Evolutionary conservation across 2,113 vertebrate species (phyloP), one percentile per base, ranked within the genome.

Genomic region (Solea solea): DNA sequence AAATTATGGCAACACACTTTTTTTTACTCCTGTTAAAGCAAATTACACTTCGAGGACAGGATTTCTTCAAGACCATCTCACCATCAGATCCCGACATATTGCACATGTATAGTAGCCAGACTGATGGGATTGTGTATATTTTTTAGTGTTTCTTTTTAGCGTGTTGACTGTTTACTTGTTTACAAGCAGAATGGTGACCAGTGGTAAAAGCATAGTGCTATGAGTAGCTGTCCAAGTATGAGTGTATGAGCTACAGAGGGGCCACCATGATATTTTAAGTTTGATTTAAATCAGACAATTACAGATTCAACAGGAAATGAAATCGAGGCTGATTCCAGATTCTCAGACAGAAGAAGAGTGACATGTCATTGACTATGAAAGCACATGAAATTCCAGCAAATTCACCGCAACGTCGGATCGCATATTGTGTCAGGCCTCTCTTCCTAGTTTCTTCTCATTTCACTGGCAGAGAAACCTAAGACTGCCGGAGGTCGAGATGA

Each of bases 381-480:
- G 62, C 48, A 41, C 68, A 46, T 16, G 4, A 9, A 16, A 69
- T 21, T 53, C 40, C 16, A 34, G 28, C 16, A 69, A 64, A 55
- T 21, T 46, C 41, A 58, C 2, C 34, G 4, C 51, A 11, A 16
- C 50, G 49, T 62, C 25, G 9, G 41, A 50, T 62, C 53, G 56
- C 28, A 39, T 14, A 65, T 65, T 57, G 51, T 34, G 54, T 46
- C 45, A 15, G 12, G 67, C 25, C 51, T 50, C 40, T 57, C 15
- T 50, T n/a, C 27, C 42, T 41, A 16, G 45, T 62, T 61, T 58
- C 10, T 44, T 50, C 8, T 52, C 56, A 67, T 84, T 88, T 86
- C 82, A 86, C 79, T 75, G 80, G 79, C 56, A 55, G 39, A 74
- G 75, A 80, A 83, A 84, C 71, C 53, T 64, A 71, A 8, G 78